Evolutionary conservation across 1,140 invertebrate species (phyloP).

Genomic region (Aphis gossypii): DNA sequence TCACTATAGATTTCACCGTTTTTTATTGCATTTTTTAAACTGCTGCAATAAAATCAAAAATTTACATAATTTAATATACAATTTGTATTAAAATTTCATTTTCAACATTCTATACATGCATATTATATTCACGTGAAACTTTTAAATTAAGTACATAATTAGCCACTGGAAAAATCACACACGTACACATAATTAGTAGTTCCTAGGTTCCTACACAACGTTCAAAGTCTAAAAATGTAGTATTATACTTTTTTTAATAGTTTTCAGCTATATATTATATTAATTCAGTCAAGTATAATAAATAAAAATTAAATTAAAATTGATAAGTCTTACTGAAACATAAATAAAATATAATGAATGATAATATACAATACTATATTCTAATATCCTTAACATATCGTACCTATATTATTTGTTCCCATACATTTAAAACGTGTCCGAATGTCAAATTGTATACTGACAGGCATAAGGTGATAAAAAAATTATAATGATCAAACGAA

Average conservation of each 20-base stretch:
- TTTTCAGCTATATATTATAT: not conserved
- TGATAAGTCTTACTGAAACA: no score
- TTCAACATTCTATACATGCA: not conserved
- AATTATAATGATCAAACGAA: not conserved
- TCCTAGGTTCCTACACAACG: not conserved
- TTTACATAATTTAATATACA: not conserved
- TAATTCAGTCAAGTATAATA: not conserved
- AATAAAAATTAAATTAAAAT: not conserved
- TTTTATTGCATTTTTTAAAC: not conserved
- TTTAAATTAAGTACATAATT: not conserved
- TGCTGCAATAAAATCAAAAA: not conserved
- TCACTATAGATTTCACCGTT: not conserved
- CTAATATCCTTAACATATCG: not conserved
- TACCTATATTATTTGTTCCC: not conserved
- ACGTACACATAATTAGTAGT: not conserved
- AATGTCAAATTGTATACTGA: not conserved
- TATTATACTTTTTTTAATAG: not conserved
- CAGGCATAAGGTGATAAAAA: not conserved
- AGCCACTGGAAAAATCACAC: not conserved
- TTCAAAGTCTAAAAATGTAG: not conserved
- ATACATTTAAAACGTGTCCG: not conserved
- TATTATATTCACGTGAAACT: not conserved
- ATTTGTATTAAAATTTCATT: not conserved
- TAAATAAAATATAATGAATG: not conserved
- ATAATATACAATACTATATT: not conserved